Percentiles rank a stretch among this genome's conserved stretches.
phyloP scores from a whole-genome alignment of 1,140 invertebrate species.

The Hirudo medicinalis region DNA sequence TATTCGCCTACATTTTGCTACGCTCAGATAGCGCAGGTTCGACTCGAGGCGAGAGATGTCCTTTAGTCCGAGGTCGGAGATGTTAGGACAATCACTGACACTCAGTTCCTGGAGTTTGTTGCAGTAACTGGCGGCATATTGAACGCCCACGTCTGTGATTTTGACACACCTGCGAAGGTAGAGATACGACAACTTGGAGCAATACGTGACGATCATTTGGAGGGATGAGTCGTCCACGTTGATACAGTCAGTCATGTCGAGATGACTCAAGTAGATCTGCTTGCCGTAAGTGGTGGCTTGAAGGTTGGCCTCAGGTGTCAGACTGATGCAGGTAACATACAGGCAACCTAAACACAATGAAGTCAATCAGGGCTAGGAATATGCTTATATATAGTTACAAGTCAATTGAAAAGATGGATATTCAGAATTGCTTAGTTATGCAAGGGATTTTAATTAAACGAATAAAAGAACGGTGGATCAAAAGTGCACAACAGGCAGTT shows the following conservation, averaged over 20 bases:
- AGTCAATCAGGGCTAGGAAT: too few species aligned
- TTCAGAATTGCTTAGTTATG: too few species aligned
- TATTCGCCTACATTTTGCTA: conserved; percentile 75
- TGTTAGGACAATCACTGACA: conserved; percentile 71
- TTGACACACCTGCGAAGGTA: conserved; percentile 67
- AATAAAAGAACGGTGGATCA: too few species aligned
- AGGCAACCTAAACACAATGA: conserved; percentile 47
- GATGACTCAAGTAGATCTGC: conserved; percentile 39
- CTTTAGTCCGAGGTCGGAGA: conserved; percentile 79
- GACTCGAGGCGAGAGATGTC: conserved; percentile 72
- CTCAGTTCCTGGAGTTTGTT: conserved; percentile 65
- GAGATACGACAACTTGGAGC: conserved; percentile 70
- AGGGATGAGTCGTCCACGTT: conserved; percentile 67
- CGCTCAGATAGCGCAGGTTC: conserved; percentile 67
- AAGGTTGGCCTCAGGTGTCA: conserved; percentile 47
- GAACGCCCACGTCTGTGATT: conserved; percentile 36
- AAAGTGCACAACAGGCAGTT: too few species aligned
- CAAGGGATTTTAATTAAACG: too few species aligned
- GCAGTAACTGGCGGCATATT: conserved; percentile 70
- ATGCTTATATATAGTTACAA: too few species aligned
- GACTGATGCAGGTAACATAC: conserved; percentile 54
- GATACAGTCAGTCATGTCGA: conserved; percentile 65
- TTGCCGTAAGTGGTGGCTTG: conserved; percentile 44
- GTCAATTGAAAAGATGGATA: too few species aligned
- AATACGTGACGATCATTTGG: conserved; percentile 64